Percentiles rank a stretch among this genome's conserved stretches.
phyloP scores from a whole-genome alignment of 2,113 vertebrate genomes.

The Suncus etruscus region DNA sequence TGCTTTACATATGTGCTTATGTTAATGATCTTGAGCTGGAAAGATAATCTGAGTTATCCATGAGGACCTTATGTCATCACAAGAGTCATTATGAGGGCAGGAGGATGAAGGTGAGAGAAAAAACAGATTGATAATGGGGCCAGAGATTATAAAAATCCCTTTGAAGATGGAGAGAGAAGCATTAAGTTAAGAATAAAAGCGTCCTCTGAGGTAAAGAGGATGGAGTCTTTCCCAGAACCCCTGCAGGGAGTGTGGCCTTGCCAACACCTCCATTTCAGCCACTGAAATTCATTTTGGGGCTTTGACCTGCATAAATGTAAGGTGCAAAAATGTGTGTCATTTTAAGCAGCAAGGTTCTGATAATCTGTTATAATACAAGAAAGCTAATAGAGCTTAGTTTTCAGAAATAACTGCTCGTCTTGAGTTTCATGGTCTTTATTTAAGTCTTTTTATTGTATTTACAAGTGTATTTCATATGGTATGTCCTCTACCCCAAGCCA shows the following conservation, averaged over 20 bases:
- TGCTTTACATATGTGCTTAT: not conserved
- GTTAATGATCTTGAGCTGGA: not conserved
- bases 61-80: not conserved
- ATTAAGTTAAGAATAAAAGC: not conserved
- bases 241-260: not conserved
- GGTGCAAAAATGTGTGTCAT: not conserved
- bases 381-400: not conserved
- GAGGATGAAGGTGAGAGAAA: not conserved
- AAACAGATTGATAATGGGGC: not conserved
- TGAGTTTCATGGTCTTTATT: not conserved
- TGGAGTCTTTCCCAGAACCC: fast-evolving
- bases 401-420: not conserved
- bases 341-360: not conserved
- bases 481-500: not conserved
- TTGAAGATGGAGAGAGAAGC: not conserved
- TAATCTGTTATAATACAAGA: not conserved
- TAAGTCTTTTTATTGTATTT: not conserved
- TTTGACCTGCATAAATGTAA: not conserved
- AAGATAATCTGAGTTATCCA: not conserved
- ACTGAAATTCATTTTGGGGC: not conserved
- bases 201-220: not conserved
- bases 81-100: not conserved
- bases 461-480: not conserved
- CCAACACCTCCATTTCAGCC: not conserved
- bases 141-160: not conserved